phyloP scores from a whole-genome alignment of 64 coral and sea anemone species.

The Catalaphyllia jardinei region DNA sequence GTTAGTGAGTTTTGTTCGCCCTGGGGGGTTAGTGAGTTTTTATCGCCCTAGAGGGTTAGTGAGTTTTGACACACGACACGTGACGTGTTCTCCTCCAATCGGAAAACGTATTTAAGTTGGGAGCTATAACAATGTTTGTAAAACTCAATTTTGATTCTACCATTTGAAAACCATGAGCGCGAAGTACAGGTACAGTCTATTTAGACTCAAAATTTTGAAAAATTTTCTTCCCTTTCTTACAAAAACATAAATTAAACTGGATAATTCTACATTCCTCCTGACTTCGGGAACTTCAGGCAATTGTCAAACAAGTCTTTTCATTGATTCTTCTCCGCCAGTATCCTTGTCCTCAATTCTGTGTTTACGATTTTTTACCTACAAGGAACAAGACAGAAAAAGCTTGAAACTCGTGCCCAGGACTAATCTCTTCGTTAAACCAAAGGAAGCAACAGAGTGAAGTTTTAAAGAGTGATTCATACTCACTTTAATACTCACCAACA shows the following conservation, averaged over 20 bases:
- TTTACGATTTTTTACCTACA: slow-evolving; percentile 25
- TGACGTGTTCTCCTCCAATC: too few species aligned
- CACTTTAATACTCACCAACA: slow-evolving; percentile 34
- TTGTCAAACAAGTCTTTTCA: slow-evolving; percentile 9
- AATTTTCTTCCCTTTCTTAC: background rate
- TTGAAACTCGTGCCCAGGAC: background rate
- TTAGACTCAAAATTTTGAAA: background rate
- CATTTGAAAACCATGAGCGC: too few species aligned
- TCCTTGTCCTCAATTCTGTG: background rate
- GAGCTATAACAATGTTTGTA: too few species aligned
- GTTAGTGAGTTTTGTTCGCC: too few species aligned
- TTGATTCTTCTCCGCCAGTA: background rate
- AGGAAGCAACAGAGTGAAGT: too few species aligned
- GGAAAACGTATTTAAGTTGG: too few species aligned
- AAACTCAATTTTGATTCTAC: too few species aligned
- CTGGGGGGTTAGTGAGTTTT: too few species aligned
- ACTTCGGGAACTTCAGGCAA: background rate
- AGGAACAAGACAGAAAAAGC: background rate
- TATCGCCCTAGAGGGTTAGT: too few species aligned
- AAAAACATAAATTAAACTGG: slow-evolving; percentile 21
- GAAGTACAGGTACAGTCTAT: too few species aligned
- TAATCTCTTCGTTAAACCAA: too few species aligned
- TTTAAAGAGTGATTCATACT: background rate
- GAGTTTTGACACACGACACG: too few species aligned
- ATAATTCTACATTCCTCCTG: slow-evolving; percentile 1